Evolutionary conservation across 2,113 vertebrate genomes (phyloP).

Genomic region (Haliaeetus leucogaster): DNA sequence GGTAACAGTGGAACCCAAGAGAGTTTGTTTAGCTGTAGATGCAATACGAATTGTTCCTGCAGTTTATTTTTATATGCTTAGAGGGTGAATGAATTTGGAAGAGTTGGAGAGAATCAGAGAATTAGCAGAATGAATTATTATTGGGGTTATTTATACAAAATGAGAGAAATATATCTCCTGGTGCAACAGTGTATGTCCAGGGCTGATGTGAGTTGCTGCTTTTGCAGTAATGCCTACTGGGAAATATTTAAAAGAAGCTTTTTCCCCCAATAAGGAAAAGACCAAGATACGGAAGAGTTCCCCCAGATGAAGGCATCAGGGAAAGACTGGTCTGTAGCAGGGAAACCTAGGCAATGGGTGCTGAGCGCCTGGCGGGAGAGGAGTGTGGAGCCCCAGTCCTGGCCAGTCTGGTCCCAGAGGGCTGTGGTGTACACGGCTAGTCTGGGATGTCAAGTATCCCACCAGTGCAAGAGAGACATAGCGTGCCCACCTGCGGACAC

Average conservation of each 20-base stretch:
- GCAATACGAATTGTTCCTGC: conserved; percentile 12
- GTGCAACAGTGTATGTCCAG: neutral
- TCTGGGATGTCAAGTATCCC: neutral
- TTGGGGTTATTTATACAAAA: neutral
- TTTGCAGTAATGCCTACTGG: neutral
- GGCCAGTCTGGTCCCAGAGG: neutral
- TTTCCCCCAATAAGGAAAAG: neutral
- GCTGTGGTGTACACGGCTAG: neutral
- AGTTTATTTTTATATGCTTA: conserved; percentile 19
- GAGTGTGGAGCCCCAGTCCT: neutral
- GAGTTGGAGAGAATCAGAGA: neutral
- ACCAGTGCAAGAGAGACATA: neutral
- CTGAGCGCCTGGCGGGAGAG: neutral
- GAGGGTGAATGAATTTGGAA: neutral
- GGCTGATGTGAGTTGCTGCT: neutral
- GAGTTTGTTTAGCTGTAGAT: neutral
- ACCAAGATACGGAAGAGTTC: neutral
- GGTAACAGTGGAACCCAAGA: neutral
- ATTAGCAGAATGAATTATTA: neutral
- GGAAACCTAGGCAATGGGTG: neutral
- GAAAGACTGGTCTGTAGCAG: neutral
- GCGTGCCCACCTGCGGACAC: fast-evolving
- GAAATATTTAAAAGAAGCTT: neutral
- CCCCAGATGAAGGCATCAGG: neutral
- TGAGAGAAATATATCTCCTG: neutral